Evolutionary conservation across 1,140 invertebrate species (phyloP).

Genomic region (Asobara japonica): DNA sequence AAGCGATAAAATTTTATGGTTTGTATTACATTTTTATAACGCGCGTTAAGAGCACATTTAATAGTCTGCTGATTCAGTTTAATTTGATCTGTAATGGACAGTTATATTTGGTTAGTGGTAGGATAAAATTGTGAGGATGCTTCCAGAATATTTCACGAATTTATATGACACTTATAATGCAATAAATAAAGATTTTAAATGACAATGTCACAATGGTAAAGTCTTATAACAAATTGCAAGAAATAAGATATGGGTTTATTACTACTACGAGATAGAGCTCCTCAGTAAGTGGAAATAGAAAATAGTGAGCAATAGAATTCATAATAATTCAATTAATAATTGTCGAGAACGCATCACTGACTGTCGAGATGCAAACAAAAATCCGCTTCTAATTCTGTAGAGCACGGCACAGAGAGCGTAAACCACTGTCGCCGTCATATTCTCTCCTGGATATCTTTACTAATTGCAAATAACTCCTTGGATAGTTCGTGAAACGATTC

Average conservation of each 20-base stretch:
- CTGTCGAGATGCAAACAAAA: conserved; percentile 13
- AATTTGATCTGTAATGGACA: background rate
- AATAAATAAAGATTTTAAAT: too few species aligned
- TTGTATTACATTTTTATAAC: too few species aligned
- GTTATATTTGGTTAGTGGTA: background rate
- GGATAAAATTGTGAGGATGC: background rate
- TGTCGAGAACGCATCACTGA: background rate
- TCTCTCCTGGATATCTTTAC: conserved; percentile 10
- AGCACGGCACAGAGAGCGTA: conserved; percentile 1
- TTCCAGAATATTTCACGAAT: background rate
- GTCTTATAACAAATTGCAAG: too few species aligned
- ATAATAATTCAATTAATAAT: background rate
- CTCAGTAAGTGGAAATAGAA: background rate
- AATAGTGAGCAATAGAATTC: background rate
- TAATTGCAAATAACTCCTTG: conserved; percentile 14
- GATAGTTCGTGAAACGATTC: conserved; percentile 13
- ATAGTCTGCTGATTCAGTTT: background rate
- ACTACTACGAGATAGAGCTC: too few species aligned
- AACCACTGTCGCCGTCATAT: conserved; percentile 18
- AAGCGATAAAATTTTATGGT: too few species aligned
- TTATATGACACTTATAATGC: background rate
- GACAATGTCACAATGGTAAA: too few species aligned
- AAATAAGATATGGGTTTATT: too few species aligned
- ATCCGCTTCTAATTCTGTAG: conserved; percentile 20
- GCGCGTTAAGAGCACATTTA: too few species aligned